A percentile compares a stretch with the other conserved stretches of the same genome.
Evolutionary conservation across 2,888 invertebrate species (phyloP).

Genomic region (Apoda limacodes): DNA sequence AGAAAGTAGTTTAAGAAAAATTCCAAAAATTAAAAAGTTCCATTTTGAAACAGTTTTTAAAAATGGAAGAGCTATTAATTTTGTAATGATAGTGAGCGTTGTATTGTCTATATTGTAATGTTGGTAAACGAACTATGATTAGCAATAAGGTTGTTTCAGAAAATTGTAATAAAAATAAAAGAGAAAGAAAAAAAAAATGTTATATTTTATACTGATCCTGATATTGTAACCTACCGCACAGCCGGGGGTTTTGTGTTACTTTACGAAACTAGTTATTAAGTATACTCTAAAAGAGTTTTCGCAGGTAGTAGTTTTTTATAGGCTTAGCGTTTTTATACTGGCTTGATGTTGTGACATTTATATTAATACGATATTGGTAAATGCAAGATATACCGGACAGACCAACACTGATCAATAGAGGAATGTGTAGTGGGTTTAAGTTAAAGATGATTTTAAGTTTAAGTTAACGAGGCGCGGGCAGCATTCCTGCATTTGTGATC

Average conservation of each 20-base stretch:
- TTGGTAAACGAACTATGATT: constrained; percentile 53
- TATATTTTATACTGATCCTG: constrained; percentile 63
- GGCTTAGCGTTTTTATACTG: constrained; percentile 72
- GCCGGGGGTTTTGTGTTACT: constrained; percentile 49
- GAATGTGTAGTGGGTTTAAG: constrained; percentile 60
- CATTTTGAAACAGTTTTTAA: constrained; percentile 51
- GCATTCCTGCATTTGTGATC: constrained; percentile 48
- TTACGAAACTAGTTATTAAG: constrained; percentile 63
- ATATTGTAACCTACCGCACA: constrained; percentile 37
- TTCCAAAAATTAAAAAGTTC: constrained; percentile 45
- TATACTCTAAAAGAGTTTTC: constrained; percentile 68
- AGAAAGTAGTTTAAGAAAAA: constrained; percentile 36
- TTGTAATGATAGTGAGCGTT: constrained; percentile 60
- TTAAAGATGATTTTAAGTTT: constrained; percentile 33
- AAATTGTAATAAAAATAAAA: constrained; percentile 64
- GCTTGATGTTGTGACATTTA: constrained; percentile 71
- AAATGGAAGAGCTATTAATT: constrained; percentile 47
- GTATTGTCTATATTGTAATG: constrained; percentile 63
- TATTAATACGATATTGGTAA: constrained; percentile 55
- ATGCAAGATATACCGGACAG: constrained; percentile 47
- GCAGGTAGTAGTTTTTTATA: constrained; percentile 68
- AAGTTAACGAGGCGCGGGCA: constrained; percentile 38
- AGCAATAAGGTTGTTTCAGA: constrained; percentile 63
- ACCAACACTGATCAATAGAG: constrained; percentile 55
- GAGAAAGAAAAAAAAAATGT: constrained; percentile 53